Percentiles rank a stretch among this genome's conserved stretches.
Evolutionary conservation across 2,113 vertebrate genomes (phyloP).

Genomic region (Leptosomus discolor): DNA sequence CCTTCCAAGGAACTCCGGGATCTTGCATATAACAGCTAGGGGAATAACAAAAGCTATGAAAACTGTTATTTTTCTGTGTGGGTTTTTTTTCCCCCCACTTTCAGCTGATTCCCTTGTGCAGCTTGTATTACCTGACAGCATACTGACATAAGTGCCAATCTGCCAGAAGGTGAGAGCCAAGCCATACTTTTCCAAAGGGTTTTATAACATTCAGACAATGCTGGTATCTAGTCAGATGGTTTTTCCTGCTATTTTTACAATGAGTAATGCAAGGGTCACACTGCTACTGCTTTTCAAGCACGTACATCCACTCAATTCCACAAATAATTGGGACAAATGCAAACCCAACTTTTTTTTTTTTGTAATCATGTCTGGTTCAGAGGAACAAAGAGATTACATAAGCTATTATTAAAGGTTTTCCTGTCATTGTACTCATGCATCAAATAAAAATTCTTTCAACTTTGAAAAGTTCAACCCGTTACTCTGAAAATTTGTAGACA

Average conservation of each 20-base stretch:
- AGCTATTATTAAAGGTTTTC: neutral
- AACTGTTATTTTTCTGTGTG: neutral
- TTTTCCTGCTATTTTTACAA: neutral
- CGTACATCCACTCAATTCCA: neutral
- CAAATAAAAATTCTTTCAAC: neutral
- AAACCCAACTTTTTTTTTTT: neutral
- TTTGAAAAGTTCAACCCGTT: neutral
- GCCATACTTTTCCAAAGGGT: neutral
- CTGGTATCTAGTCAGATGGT: neutral
- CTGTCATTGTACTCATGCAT: neutral
- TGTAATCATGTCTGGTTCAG: accelerated
- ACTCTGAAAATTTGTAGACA: neutral
- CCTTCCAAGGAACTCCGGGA: neutral
- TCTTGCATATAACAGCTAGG: neutral
- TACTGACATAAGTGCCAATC: neutral
- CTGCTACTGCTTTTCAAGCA: neutral
- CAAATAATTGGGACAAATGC: neutral
- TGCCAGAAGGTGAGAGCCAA: neutral
- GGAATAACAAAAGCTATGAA: neutral
- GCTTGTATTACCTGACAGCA: neutral
- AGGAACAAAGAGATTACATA: neutral
- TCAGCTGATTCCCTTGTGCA: neutral
- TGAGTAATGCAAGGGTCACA: neutral
- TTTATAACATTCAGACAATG: neutral
- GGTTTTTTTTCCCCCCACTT: neutral